These are phyloP conservation scores for Siniperca obscura DNA, from an alignment of 2,797 vertebrate genomes.

Conservation along the genomic window DNA sequence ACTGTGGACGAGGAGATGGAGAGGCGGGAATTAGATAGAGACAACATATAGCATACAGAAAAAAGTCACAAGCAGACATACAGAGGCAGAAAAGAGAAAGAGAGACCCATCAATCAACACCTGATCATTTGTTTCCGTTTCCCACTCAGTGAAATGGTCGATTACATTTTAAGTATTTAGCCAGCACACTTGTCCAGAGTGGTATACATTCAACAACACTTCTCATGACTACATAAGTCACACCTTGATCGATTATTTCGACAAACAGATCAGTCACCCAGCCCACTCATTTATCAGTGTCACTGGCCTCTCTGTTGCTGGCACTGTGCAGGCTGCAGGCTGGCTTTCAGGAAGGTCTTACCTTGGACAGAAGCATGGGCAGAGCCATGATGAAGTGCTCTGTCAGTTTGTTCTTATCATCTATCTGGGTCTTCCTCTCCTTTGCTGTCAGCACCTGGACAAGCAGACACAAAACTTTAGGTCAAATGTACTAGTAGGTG, in stretches of 20 bases:
- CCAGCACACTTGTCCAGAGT: conserved; percentile 13
- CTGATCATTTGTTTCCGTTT: not conserved
- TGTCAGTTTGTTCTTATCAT: conserved; percentile 98
- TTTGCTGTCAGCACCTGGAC: conserved; percentile 97
- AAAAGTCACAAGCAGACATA: not conserved
- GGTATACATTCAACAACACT: conserved; percentile 41
- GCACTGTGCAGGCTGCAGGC: conserved; percentile 13
- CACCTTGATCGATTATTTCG: conserved; percentile 40
- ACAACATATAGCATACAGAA: not conserved
- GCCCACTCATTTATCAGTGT: conserved; percentile 39
- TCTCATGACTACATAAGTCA: conserved; percentile 30
- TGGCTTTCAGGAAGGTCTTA: conserved; percentile 65
- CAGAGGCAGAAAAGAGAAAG: not conserved
- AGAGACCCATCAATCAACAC: not conserved
- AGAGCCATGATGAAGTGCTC: conserved; percentile 99
- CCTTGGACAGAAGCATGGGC: conserved; percentile 98
- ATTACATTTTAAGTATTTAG: conserved; percentile 31
- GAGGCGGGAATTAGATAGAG: not conserved
- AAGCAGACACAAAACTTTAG: conserved; percentile 25
- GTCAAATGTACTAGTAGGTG: not conserved
- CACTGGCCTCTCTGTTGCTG: not conserved
- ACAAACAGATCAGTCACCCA: conserved; percentile 44
- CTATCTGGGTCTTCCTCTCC: conserved; percentile 99
- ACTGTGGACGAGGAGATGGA: conserved; percentile 76
- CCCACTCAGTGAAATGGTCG: conserved; percentile 5